Base-by-base conservation (phyloP, 1,140 invertebrate genomes). In the Odontomachus brunneus region DNA sequence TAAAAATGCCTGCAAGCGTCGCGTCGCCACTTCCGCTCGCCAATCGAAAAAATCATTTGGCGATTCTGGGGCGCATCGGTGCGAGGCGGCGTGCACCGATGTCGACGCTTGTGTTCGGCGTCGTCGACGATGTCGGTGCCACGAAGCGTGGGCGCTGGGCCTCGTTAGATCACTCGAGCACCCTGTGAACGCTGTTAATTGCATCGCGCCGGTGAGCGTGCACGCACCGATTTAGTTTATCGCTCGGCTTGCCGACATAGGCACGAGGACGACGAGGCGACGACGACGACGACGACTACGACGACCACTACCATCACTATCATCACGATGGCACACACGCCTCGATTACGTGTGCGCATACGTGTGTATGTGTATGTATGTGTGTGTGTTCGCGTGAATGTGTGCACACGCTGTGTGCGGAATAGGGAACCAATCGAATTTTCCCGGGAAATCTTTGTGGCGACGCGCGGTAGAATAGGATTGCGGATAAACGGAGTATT, bases 121-220 rank as follows among this genome's bases (percentile, higher is more conserved):
- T 71, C 48, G 80, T 26, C 44, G 19, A 76, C 66, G 66, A 59
- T 69, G 75, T 51, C 66, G 48, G 48, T 48, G 67, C 22, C 59
- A 60, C 60, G 62, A 72, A 38, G 63, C 53, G 55, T 86, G 49
- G 67, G 51, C 49, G 81, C 26, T 57, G 55, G 29, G 86, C 80
- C 87, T 89, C 88, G 76, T 89, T 89, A 88, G 84, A 84, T 82
- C 84, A 84, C 62, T 74, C 84, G 59, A 84, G 69, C 71, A 67
- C 72, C 48, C 69, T 82, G 71, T 75, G 57, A 80, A 88, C 86
- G 83, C 53, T 86, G 86, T 89, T 89, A 89, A 89, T 89, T 88
- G 75, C 86, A 22, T 82, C 57, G 75, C 81, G 26, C 55, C 51
- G 24, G 75, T 82, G 84, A 86, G 84, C 73, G 75, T 73, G 80